Percentiles rank a stretch among this genome's conserved stretches.
phyloP scores from a whole-genome alignment of 2,888 invertebrate species.

The Doris montereyensis region DNA sequence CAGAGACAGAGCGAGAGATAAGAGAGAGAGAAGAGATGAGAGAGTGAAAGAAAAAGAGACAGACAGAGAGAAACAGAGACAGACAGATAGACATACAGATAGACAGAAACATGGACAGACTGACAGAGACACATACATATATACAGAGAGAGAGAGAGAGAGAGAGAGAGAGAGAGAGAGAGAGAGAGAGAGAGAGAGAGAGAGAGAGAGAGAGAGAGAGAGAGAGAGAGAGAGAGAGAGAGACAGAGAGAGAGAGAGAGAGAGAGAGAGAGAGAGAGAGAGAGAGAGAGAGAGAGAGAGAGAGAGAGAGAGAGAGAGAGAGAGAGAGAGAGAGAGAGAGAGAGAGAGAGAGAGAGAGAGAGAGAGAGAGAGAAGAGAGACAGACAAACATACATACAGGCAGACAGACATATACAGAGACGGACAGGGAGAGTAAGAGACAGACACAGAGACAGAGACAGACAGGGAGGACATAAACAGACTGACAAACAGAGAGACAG shows the following conservation, averaged over 20 bases:
- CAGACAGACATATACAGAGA: no score
- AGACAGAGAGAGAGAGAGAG: not conserved
- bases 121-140: no score
- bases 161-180: not conserved
- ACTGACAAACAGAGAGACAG: no score
- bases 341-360: slow-evolving; percentile 13
- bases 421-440: no score
- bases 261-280: not conserved
- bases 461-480: no score
- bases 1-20: no score
- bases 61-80: no score
- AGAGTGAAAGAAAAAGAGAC: not conserved
- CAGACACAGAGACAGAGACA: no score
- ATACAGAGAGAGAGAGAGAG: not conserved
- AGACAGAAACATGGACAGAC: no score
- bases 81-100: no score
- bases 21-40: no score
- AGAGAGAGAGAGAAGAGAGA: slow-evolving; percentile 27
- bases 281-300: not conserved
- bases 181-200: not conserved
- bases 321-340: slow-evolving; percentile 23
- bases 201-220: not conserved
- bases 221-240: not conserved
- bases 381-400: no score
- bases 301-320: slow-evolving; percentile 3